Evolutionary conservation across 1,140 invertebrate species (phyloP), one percentile per base, ranked within the genome.

Genomic region (Babylonia areolata): DNA sequence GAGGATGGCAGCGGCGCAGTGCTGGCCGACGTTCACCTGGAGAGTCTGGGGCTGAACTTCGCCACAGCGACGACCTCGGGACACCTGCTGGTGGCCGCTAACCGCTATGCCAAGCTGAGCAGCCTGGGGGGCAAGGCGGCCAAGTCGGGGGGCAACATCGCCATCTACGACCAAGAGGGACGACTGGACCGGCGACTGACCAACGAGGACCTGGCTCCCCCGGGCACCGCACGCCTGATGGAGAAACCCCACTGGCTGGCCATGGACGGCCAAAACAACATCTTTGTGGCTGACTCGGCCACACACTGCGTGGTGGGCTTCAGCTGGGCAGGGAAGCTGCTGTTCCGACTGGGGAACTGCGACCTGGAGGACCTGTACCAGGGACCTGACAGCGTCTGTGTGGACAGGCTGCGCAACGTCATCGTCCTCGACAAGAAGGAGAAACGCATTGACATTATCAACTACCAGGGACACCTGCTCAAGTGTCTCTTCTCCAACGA

Each of bases 381-480:
- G 78, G 91, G 92, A 0, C 92, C 92, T 0, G 91, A 93, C 84
- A 84, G 88, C 23, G 88, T 93, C 0, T 89, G 90, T 51, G 86
- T 88, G 5, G 92, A 93, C 81, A 87, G 84, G n/a, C 73, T 87
- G 31, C 89, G 90, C 3, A 89, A 93, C 46, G 80, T 93, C 37
- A 85, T 93, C 2, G 91, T 93, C n/a, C 90, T 89, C 28, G 92
- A 93, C 87, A 93, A 92, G 87, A 87, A 90, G 20, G 91, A 92
- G 42, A 89, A 90, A 9, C 86, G 91, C 37, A 90, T 93, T 15
- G 91, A 92, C 82, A 81, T 93, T 15, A 84, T 93, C 20, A 88
- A 88, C 69, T 84, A 85, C 33, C 89, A 92, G 39, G 92, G 92
- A 0, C 87, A 90, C 23, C 88, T 92, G 17, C 91, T 89, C 46